Evolutionary conservation across 2,113 vertebrate genomes (phyloP).

Genomic region (Ptilonorhynchus violaceus): DNA sequence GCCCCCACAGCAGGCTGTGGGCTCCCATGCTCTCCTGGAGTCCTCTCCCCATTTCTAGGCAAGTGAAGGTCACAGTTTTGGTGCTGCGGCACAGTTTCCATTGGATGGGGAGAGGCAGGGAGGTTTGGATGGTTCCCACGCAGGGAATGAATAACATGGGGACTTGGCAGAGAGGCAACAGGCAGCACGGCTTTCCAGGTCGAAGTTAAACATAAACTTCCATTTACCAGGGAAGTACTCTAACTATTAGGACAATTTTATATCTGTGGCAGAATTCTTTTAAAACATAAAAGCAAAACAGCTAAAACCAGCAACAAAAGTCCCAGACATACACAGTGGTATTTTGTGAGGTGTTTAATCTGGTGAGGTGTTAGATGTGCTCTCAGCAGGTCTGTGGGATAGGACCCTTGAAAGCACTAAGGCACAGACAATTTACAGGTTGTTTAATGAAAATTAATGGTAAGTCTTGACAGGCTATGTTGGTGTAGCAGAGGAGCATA

Average conservation of each 20-base stretch:
- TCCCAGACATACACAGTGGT: neutral
- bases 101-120: neutral
- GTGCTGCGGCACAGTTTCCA: neutral
- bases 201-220: neutral
- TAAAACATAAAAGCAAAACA: neutral
- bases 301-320: neutral
- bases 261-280: neutral
- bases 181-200: neutral
- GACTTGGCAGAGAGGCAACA: neutral
- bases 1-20: neutral
- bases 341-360: neutral
- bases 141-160: neutral
- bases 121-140: neutral
- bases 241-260: neutral
- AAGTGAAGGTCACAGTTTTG: neutral
- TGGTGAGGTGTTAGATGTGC: rapidly evolving
- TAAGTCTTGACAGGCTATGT: neutral
- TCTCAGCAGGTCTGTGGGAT: neutral
- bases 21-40: rapidly evolving
- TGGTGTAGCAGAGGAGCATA: neutral
- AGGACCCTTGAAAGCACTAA: neutral
- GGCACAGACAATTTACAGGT: neutral
- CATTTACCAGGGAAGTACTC: neutral
- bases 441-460: neutral
- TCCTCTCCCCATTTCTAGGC: neutral